These are phyloP conservation scores for Lophotriccus pileatus DNA, from an alignment of 2,797 vertebrate species.

Conservation along the genomic window DNA sequence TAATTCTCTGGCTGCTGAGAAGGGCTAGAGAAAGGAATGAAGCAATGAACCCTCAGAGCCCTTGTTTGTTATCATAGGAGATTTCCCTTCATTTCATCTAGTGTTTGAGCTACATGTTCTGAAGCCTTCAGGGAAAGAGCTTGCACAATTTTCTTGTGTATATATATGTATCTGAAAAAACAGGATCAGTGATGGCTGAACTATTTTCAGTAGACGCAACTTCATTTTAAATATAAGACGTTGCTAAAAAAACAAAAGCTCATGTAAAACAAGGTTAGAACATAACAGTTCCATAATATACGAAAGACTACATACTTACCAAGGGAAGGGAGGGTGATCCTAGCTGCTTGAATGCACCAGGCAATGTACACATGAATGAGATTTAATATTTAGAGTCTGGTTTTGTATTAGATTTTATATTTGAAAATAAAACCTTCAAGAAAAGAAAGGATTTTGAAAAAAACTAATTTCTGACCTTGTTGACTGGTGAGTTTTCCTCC, in stretches of 20 bases:
- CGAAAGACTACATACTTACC: background rate
- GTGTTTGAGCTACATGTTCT: background rate
- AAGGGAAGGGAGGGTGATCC: background rate
- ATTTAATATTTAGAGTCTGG: background rate
- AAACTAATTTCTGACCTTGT: background rate
- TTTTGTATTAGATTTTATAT: background rate
- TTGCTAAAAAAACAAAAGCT: background rate
- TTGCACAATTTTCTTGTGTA: background rate
- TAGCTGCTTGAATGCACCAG: background rate
- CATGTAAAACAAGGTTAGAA: background rate
- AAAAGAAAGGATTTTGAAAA: background rate
- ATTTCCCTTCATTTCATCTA: background rate
- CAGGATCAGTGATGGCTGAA: background rate
- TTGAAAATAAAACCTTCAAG: background rate
- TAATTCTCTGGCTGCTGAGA: background rate
- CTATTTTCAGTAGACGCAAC: background rate
- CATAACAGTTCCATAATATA: background rate
- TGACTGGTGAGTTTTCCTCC: background rate
- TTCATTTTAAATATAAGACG: background rate
- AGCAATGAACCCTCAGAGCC: background rate
- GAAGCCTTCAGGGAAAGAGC: background rate
- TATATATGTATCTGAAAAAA: background rate
- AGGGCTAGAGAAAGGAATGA: background rate
- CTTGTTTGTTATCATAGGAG: background rate
- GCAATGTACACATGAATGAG: background rate